phyloP scores from a whole-genome alignment of 1,140 invertebrate species.

The Anastrepha obliqua region DNA sequence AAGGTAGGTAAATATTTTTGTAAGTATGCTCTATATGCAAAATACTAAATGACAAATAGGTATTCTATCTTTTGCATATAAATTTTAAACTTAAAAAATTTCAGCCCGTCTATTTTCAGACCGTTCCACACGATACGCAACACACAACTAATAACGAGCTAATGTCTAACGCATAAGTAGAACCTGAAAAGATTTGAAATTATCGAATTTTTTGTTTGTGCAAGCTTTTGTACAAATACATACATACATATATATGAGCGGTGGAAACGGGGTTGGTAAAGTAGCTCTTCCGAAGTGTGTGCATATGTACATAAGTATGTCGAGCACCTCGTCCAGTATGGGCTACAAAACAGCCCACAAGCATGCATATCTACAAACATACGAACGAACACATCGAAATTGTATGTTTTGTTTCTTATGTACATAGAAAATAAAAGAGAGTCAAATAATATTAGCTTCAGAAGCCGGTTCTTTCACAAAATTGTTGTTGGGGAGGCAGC shows the following conservation, averaged over 20 bases:
- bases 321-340: conserved; percentile 33
- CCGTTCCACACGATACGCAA: conserved; percentile 28
- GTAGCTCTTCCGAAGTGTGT: conserved; percentile 19
- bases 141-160: background rate
- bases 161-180: conserved; percentile 29
- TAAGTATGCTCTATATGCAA: background rate
- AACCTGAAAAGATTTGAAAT: conserved; percentile 31
- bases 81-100: background rate
- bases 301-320: background rate
- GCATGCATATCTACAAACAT: background rate
- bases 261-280: background rate
- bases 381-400: background rate
- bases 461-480: conserved; percentile 19
- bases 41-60: background rate
- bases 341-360: background rate
- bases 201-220: conserved; percentile 21
- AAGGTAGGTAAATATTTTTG: background rate
- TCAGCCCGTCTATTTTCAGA: conserved; percentile 13
- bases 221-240: conserved; percentile 13
- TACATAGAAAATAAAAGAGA: background rate
- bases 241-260: background rate
- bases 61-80: background rate
- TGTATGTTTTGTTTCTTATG: background rate
- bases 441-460: background rate
- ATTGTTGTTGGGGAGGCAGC: background rate